Evolutionary conservation across 2,113 vertebrate species (phyloP).

Genomic region (Rhagologus leucostigma): DNA sequence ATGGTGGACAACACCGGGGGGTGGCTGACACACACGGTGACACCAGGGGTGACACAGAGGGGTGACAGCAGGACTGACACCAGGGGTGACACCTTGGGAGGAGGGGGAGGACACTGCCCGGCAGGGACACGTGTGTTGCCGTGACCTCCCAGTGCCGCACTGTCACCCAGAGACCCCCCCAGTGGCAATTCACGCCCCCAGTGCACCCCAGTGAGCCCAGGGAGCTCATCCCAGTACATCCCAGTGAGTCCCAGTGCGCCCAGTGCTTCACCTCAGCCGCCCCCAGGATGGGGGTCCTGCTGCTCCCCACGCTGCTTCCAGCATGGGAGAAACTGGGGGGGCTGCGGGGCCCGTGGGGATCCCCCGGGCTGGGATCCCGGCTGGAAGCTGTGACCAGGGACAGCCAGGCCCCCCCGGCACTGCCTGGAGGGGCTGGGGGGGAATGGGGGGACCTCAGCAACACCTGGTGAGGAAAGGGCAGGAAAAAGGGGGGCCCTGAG

Average conservation of each 20-base stretch:
- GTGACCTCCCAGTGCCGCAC: background rate
- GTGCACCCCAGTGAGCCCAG: background rate
- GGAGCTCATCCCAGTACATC: background rate
- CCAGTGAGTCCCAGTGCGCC: background rate
- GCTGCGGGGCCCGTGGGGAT: accelerated
- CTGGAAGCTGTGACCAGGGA: background rate
- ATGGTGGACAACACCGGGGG: accelerated
- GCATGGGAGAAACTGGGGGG: background rate
- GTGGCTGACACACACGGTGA: background rate
- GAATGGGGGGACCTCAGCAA: background rate
- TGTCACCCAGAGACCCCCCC: background rate
- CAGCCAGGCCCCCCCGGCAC: background rate
- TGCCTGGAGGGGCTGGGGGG: background rate
- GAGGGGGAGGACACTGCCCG: accelerated
- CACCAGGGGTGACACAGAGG: background rate
- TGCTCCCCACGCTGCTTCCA: background rate
- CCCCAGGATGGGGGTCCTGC: background rate
- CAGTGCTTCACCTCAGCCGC: background rate
- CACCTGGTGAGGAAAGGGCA: background rate
- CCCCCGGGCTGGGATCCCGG: accelerated
- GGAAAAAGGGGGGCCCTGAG: background rate
- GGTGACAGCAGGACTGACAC: background rate
- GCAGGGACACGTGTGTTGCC: background rate
- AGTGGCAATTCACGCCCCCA: background rate
- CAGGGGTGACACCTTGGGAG: background rate